Evolutionary conservation across 2,113 vertebrate species (phyloP).

Genomic region (Myotis lucifugus): DNA sequence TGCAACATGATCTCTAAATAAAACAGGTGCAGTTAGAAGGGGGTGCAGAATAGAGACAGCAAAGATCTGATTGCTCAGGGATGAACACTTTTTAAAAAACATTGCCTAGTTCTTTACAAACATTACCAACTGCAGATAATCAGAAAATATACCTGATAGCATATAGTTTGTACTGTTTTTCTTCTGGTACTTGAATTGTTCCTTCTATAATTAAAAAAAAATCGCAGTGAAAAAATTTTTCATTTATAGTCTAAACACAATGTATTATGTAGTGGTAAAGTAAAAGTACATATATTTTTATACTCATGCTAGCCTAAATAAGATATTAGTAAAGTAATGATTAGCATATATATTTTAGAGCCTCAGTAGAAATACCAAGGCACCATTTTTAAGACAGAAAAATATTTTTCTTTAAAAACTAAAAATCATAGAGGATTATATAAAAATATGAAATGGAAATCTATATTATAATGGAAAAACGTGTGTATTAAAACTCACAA

Average conservation of each 20-base stretch:
- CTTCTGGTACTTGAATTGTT: conserved; percentile 46
- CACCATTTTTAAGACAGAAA: conserved; percentile 34
- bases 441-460: conserved; percentile 22
- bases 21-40: conserved; percentile 65
- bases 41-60: conserved; percentile 17
- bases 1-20: conserved; percentile 57
- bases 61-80: conserved; percentile 45
- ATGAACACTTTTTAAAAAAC: conserved; percentile 20
- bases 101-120: conserved; percentile 46
- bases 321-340: conserved; percentile 50
- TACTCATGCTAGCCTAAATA: conserved; percentile 51
- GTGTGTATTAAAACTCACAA: background rate
- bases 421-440: conserved; percentile 7
- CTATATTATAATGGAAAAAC: background rate
- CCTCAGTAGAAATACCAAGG: background rate
- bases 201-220: conserved; percentile 40
- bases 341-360: background rate
- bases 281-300: conserved; percentile 34
- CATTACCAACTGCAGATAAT: conserved; percentile 75
- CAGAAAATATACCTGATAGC: conserved; percentile 50
- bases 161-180: conserved; percentile 19
- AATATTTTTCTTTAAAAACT: conserved; percentile 50
- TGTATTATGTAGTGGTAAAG: conserved; percentile 28
- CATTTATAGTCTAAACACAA: conserved; percentile 37
- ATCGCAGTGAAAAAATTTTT: background rate